Base-by-base conservation (phyloP, 2,888 invertebrate genomes). In the Sarcophaga subvicina region DNA sequence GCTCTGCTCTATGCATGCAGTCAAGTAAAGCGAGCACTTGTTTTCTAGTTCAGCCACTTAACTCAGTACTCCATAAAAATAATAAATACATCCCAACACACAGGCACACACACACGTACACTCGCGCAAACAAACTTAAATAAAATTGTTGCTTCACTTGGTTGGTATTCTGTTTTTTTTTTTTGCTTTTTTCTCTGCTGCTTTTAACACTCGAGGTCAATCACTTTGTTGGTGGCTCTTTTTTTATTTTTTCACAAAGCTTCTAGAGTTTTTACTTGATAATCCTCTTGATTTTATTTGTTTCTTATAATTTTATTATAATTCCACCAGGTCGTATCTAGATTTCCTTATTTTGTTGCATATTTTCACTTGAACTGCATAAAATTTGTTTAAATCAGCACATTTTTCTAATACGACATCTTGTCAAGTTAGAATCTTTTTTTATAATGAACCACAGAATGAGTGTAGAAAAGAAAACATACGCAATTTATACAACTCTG, bases 61-160 rank as follows among this genome's bases (percentile, higher is more conserved):
- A 60, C 73, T 85, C 62, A 80, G 76, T 85, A 86, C 80, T 83
- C 83, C 86, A 83, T 76, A 76, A 62, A 83, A 80, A 86, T 73
- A 27, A 67, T 54, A 71, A 82, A 54, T 54, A 54, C 54, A 54
- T 54, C 54, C 17, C 17, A 54, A 3, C 54, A 54, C 49, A 49
- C 14, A 67, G 70, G 72, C 4, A 80, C 78, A 76, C 4, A 80
- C 78, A 75, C 27, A 67, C 25, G n/a, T 66, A 77, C 73, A 20
- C 69, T 73, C 20, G 49, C 72, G 45, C 76, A 59, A n/a, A 67
- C 69, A 78, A 63, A 72, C 4, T 54, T 17, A 54, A 49, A 54
- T 14, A 14, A 81, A 87, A 87, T 87, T 87, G 84, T 84, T 87
- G 87, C 87, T 87, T 87, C 84, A 83, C 80, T 86, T 86, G 87